These are phyloP conservation scores for Cebus imitator DNA, from an alignment of 2,113 vertebrate genomes.

Conservation along the genomic window DNA sequence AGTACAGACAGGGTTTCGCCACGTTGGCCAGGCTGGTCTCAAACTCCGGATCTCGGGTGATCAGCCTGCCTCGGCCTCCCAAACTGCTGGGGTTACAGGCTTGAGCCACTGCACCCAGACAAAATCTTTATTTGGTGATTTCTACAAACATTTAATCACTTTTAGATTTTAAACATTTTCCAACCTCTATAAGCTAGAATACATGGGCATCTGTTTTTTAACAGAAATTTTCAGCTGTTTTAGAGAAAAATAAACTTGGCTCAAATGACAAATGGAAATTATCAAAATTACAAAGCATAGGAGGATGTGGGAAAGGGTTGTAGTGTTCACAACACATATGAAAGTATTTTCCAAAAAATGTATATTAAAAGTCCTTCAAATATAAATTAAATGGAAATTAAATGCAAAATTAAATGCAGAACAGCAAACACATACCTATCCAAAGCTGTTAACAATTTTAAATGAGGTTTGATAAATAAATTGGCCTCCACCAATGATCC, in stretches of 20 bases:
- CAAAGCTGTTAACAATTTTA: neutral
- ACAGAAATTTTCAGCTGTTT: neutral
- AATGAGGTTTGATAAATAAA: neutral
- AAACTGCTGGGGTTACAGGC: no score
- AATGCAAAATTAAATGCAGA: neutral
- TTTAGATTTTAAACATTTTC: neutral
- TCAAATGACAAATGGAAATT: neutral
- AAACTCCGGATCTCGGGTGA: no score
- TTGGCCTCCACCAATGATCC: neutral
- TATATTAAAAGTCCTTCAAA: neutral
- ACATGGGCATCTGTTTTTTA: neutral
- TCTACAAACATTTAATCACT: neutral
- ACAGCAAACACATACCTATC: neutral
- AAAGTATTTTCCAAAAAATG: neutral
- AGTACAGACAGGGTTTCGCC: no score
- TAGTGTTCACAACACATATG: neutral
- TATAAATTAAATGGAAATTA: no score
- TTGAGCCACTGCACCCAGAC: no score
- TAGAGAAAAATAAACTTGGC: neutral
- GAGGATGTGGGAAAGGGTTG: neutral
- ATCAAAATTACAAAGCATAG: neutral
- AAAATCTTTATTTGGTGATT: neutral
- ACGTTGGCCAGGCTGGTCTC: no score
- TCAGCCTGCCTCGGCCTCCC: no score
- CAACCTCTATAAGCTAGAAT: neutral